Evolutionary conservation across 2,113 vertebrate genomes (phyloP).

Genomic region (Sinosuthora webbiana): DNA sequence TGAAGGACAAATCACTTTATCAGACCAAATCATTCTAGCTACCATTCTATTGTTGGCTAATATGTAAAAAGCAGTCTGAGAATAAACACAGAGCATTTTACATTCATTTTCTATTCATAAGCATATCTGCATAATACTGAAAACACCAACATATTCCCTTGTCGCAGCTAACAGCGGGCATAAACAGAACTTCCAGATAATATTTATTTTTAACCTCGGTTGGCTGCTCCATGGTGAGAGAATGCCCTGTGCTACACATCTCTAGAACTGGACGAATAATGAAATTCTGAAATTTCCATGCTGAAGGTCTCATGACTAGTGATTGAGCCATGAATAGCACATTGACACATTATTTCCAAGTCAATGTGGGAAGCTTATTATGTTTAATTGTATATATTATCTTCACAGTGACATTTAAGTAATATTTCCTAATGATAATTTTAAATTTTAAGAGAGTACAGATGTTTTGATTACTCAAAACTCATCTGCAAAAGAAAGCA

Average conservation of each 20-base stretch:
- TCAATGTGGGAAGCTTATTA: background rate
- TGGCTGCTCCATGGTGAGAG: background rate
- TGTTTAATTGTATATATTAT: background rate
- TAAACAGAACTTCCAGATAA: background rate
- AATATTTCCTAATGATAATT: background rate
- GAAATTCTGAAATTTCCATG: background rate
- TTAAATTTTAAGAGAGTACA: background rate
- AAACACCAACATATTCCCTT: background rate
- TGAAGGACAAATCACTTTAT: background rate
- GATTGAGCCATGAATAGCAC: background rate
- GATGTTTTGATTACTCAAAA: background rate
- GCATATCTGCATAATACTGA: background rate
- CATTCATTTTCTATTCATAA: background rate
- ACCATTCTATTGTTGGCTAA: background rate
- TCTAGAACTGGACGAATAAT: background rate
- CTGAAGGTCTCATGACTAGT: background rate
- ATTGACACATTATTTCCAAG: background rate
- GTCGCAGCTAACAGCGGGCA: rapidly evolving
- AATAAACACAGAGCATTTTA: background rate
- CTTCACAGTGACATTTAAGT: background rate
- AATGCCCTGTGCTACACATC: background rate
- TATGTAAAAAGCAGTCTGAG: background rate
- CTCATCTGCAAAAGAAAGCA: background rate
- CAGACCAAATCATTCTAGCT: background rate
- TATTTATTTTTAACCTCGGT: background rate